Evolutionary conservation across 2,888 invertebrate species (phyloP).

Genomic region (Sabellastarte sp.): DNA sequence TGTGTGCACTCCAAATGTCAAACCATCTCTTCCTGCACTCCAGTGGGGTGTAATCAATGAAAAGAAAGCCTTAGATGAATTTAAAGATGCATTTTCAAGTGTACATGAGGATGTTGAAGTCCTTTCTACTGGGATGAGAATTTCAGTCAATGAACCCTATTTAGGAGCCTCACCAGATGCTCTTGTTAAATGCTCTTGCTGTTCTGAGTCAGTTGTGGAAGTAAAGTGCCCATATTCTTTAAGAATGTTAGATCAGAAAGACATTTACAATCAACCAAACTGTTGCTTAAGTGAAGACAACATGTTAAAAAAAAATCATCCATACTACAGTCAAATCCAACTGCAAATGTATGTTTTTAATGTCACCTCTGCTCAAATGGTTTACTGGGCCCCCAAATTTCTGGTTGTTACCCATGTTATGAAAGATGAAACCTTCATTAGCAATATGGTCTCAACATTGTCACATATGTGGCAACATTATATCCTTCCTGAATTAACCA

Average conservation of each 20-base stretch:
- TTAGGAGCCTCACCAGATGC: constrained; percentile 1
- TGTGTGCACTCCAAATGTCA: too few species aligned
- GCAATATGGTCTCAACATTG: neutral
- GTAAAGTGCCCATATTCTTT: constrained; percentile 1
- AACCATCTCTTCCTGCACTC: too few species aligned
- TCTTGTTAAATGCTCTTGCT: neutral
- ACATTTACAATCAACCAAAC: too few species aligned
- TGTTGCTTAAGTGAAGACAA: too few species aligned
- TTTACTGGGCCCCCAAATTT: neutral
- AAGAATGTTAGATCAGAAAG: neutral
- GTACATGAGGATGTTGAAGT: too few species aligned
- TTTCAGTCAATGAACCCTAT: too few species aligned
- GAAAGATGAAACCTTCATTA: neutral
- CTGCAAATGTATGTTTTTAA: neutral
- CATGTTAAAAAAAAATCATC: neutral
- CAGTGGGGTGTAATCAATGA: too few species aligned
- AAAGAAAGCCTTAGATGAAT: too few species aligned
- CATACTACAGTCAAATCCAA: neutral
- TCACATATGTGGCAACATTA: neutral
- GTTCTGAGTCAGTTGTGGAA: neutral
- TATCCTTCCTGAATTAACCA: neutral
- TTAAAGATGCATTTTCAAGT: too few species aligned
- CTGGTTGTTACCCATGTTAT: neutral
- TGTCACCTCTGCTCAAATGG: neutral
- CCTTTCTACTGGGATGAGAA: too few species aligned